Conservation (phyloP, 2,113 vertebrate species). For the Gobio gobio region DNA sequence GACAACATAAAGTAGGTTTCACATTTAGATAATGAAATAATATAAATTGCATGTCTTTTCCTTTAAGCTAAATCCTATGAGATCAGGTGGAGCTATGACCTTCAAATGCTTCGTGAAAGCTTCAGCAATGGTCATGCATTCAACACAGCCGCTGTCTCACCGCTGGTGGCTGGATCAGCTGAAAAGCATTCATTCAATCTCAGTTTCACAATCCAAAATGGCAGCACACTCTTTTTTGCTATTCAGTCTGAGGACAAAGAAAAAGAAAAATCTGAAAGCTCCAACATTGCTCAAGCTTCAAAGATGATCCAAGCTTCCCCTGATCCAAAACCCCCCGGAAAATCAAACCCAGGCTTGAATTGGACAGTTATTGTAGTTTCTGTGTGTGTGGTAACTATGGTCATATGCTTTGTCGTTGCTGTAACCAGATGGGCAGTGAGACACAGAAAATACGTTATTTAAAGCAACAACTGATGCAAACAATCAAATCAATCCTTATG, state of each 20-base stretch:
- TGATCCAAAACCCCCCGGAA: not conserved
- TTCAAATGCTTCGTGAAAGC: conserved; percentile 57
- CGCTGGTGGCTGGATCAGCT: conserved; percentile 62
- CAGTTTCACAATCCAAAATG: conserved; percentile 49
- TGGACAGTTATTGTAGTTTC: not conserved
- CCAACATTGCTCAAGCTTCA: conserved; percentile 68
- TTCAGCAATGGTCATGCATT: conserved; percentile 64
- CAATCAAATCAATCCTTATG: not conserved
- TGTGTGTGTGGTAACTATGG: not conserved
- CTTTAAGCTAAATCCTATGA: conserved; percentile 69
- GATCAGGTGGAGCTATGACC: conserved; percentile 51
- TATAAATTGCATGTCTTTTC: not conserved
- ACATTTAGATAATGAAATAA: not conserved
- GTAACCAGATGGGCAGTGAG: conserved; percentile 18
- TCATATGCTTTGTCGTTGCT: not conserved
- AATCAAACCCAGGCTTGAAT: not conserved
- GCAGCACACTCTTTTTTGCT: conserved; percentile 67
- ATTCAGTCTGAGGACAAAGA: conserved; percentile 61
- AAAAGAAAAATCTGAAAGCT: conserved; percentile 62
- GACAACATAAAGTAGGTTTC: not conserved
- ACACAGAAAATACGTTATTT: not conserved
- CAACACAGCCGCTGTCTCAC: conserved; percentile 59
- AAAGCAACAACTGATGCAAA: not conserved
- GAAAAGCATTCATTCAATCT: conserved; percentile 68
- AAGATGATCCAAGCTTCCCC: conserved; percentile 14